phyloP scores from a whole-genome alignment of 92 coral and sea anemone genomes.

The Zoanthus sociatus region DNA sequence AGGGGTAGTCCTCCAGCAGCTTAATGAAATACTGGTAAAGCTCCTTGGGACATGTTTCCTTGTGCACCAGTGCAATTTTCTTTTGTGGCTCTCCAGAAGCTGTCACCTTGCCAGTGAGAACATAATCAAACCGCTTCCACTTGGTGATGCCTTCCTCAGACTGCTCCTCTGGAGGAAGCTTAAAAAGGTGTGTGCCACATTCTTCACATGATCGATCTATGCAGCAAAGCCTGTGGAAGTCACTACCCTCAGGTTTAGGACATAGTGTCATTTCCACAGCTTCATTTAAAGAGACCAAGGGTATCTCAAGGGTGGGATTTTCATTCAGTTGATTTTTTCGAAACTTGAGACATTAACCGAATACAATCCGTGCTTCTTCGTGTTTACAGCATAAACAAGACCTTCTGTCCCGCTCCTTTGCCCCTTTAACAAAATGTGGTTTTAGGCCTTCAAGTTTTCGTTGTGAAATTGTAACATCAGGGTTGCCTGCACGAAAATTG shows the following conservation, averaged over 20 bases:
- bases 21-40: conserved; percentile 55
- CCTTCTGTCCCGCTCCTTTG: conserved; percentile 56
- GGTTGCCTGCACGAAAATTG: conserved; percentile 34
- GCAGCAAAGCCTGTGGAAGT: conserved; percentile 46
- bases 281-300: neutral
- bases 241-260: conserved; percentile 57
- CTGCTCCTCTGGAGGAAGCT: conserved; percentile 34
- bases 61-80: conserved; percentile 56
- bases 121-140: conserved; percentile 60
- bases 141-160: conserved; percentile 28
- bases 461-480: conserved; percentile 55
- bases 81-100: conserved; percentile 52
- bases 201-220: conserved; percentile 45
- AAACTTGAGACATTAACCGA: conserved; percentile 58
- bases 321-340: conserved; percentile 30
- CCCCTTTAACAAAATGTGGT: conserved; percentile 55
- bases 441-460: conserved; percentile 54
- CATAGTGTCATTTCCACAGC: conserved; percentile 53
- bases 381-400: conserved; percentile 62
- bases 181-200: conserved; percentile 52
- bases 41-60: conserved; percentile 55
- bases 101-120: conserved; percentile 36
- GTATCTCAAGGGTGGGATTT: conserved; percentile 10
- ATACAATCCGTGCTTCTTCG: conserved; percentile 55
- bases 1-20: conserved; percentile 46